Conservation (phyloP, 1,140 invertebrate species). For the Pentalonia nigronervosa region DNA sequence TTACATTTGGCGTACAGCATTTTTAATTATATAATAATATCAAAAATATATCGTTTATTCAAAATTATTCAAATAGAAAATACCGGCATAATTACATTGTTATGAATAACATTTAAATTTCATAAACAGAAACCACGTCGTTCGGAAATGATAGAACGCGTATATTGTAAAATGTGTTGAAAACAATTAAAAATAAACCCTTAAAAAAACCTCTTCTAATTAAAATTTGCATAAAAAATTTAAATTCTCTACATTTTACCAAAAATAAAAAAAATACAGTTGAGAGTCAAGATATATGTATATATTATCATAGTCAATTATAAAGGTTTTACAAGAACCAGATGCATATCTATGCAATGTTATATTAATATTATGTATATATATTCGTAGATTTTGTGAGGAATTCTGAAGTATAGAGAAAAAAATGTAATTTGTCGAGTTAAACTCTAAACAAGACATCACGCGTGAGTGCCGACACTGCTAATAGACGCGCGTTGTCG, state of each 20-base stretch:
- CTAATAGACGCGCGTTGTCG: neutral
- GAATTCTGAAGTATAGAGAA: neutral
- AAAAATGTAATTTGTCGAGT: neutral
- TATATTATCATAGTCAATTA: neutral
- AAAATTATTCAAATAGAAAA: neutral
- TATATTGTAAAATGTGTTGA: neutral
- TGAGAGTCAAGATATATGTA: neutral
- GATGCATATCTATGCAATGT: neutral
- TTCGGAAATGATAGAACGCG: neutral
- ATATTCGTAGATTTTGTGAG: neutral
- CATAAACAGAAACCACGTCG: neutral
- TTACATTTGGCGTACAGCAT: neutral
- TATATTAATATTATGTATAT: neutral
- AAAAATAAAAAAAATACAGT: neutral
- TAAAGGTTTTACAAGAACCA: neutral
- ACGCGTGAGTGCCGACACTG: neutral
- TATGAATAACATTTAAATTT: neutral
- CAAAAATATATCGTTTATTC: neutral
- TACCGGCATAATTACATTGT: neutral
- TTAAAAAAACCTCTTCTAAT: conserved; percentile 1
- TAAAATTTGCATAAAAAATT: neutral
- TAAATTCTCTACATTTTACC: neutral
- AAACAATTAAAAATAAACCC: neutral
- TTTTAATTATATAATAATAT: neutral
- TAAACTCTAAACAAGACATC: neutral